Base-by-base conservation (phyloP, 2,113 vertebrate species). In the Leptodactylus fuscus region DNA sequence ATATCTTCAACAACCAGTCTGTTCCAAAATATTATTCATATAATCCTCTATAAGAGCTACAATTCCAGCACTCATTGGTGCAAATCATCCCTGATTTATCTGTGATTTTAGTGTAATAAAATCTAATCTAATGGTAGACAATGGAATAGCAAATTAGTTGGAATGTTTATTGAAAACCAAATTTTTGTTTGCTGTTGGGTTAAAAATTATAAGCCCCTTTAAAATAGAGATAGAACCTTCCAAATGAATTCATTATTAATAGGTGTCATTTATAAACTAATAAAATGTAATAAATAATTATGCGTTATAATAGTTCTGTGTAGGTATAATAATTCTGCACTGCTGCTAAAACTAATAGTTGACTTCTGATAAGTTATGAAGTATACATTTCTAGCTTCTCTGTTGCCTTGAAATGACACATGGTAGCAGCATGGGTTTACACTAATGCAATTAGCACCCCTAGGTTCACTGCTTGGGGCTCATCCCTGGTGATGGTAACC, bases 401-500 rank as follows among this genome's bases (percentile, higher is more conserved):
- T 65, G 7, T 10, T 81, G 55, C 55, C 53, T 67, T 67, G 60
- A 81, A 81, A 49, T 81, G 58, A 81, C 79, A 67, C n/a, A 81
- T 65, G 60, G 60, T 32, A 81, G n/a, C 79, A 81, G 58, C 60
- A 81, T 81, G 79, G 79, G 38, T 27, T 81, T 18, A 69, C 60
- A 49, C 60, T 67, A 60, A 48, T 81, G 58, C 49, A 81, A 81
- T 81, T 69, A 67, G 79, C 58, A 67, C 58, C 79, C 79, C 79
- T 69, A 81, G 60, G 60, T 81, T 81, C 79, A 81, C 41, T 81
- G 79, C 79, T 81, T 48, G 44, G 79, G 58, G 79, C 79, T 69
- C 60, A 48, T 36, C 58, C 58, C 38, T 67, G 60, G 79, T 67
- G 79, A 69, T 67, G 79, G 79, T 81, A 81, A 60, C 60, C 60